Evolutionary conservation across 2,888 invertebrate genomes (phyloP).

Genomic region (Ochropleura plecta): DNA sequence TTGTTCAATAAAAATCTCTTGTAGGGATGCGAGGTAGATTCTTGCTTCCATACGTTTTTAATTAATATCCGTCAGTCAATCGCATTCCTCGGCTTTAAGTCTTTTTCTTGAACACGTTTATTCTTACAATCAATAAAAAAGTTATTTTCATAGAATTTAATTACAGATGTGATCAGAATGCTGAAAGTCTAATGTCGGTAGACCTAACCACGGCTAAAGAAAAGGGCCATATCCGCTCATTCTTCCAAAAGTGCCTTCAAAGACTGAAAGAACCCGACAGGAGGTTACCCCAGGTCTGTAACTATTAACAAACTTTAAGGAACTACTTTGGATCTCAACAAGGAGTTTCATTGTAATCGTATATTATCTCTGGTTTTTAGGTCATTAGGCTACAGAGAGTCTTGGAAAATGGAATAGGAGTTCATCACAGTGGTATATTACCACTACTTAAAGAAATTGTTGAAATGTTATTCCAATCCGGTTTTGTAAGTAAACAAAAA

Average conservation of each 20-base stretch:
- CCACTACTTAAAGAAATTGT: conserved; percentile 99
- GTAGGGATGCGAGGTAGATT: background rate
- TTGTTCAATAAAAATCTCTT: background rate
- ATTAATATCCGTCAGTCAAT: background rate
- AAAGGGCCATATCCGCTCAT: conserved; percentile 95
- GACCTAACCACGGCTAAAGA: conserved; percentile 96
- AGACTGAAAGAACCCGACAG: conserved; percentile 96
- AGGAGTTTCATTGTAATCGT: background rate
- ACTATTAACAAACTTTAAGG: conserved; percentile 15
- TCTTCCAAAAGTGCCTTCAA: conserved; percentile 96
- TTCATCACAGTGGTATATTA: conserved; percentile 99
- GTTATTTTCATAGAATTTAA: conserved; percentile 15
- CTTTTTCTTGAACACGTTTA: background rate
- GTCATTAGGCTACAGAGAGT: conserved; percentile 85
- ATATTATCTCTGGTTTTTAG: conserved; percentile 68
- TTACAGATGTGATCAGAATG: conserved; percentile 90
- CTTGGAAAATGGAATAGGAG: conserved; percentile 96
- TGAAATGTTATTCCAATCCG: conserved; percentile 98
- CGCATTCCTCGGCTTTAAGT: background rate
- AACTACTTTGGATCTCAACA: background rate
- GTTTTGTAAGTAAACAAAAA: conserved; percentile 93
- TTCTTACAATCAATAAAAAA: background rate
- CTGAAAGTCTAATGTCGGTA: conserved; percentile 91
- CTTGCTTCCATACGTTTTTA: background rate
- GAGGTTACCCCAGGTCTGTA: conserved; percentile 95